Conservation (phyloP, 2,797 vertebrate species). For the Anabacerthia variegaticeps region DNA sequence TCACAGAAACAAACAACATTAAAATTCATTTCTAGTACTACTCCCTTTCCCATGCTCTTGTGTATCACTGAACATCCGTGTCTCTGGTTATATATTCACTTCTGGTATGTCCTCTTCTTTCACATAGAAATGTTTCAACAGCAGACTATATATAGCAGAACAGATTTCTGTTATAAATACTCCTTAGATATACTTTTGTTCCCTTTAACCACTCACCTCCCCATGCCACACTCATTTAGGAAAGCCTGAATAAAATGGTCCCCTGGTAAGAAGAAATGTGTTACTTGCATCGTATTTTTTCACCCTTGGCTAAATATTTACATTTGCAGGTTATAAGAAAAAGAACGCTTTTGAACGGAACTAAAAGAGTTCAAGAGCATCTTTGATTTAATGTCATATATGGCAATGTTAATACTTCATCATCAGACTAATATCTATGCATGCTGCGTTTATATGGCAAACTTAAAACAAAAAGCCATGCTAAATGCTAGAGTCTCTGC, state of each 20-base stretch:
- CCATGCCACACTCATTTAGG: neutral
- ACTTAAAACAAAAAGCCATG: neutral
- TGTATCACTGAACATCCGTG: neutral
- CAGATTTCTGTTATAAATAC: neutral
- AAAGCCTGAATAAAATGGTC: neutral
- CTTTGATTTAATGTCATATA: neutral
- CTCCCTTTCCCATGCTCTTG: neutral
- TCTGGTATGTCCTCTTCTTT: neutral
- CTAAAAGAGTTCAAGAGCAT: neutral
- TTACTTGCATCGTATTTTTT: accelerated
- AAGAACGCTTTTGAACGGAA: neutral
- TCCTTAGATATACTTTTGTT: neutral
- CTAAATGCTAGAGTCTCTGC: neutral
- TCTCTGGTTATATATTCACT: neutral
- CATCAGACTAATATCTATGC: neutral
- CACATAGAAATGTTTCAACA: neutral
- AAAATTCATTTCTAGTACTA: neutral
- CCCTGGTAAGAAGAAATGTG: neutral
- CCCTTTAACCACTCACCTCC: neutral
- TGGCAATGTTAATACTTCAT: neutral
- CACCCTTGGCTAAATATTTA: neutral
- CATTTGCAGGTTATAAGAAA: neutral
- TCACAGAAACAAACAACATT: slow-evolving; percentile 23
- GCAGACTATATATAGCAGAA: neutral
- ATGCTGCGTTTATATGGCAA: neutral